Evolutionary conservation across 2,113 vertebrate genomes (phyloP).

Genomic region (Zapus hudsonius): DNA sequence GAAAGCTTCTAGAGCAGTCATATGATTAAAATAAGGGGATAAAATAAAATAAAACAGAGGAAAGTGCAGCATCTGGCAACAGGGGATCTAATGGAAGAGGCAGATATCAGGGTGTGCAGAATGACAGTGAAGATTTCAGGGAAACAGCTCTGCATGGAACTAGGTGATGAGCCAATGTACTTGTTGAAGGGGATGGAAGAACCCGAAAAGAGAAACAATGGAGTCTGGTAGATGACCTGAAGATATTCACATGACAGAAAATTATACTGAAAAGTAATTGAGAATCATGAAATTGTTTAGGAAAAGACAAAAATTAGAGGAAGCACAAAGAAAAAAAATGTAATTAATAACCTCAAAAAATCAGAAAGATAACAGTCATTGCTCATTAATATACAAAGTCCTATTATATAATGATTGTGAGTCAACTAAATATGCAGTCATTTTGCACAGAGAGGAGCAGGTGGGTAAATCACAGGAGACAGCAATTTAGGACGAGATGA

Average conservation of each 20-base stretch:
- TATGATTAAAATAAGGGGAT: not conserved
- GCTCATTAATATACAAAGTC: not conserved
- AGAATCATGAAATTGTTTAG: not conserved
- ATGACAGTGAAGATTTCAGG: not conserved
- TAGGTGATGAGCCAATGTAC: not conserved
- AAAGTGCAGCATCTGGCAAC: not conserved
- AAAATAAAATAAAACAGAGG: not conserved
- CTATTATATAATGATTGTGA: not conserved
- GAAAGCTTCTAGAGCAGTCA: not conserved
- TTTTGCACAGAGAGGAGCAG: not conserved
- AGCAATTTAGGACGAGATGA: not conserved
- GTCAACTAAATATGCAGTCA: not conserved
- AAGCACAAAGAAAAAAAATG: constrained; percentile 17
- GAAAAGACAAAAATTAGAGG: constrained; percentile 16
- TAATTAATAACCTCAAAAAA: not conserved
- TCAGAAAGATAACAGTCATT: not conserved
- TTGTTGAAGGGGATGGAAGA: not conserved
- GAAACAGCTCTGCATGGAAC: not conserved
- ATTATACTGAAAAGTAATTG: not conserved
- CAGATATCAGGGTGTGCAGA: not conserved
- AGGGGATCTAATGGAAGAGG: not conserved
- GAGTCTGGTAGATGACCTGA: not conserved
- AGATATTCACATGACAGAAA: not conserved
- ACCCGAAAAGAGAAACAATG: not conserved
- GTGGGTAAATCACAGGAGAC: not conserved